Percentiles rank a stretch among this genome's conserved stretches.
phyloP scores from a whole-genome alignment of 2,797 vertebrate genomes.

The Bovichtus variegatus region DNA sequence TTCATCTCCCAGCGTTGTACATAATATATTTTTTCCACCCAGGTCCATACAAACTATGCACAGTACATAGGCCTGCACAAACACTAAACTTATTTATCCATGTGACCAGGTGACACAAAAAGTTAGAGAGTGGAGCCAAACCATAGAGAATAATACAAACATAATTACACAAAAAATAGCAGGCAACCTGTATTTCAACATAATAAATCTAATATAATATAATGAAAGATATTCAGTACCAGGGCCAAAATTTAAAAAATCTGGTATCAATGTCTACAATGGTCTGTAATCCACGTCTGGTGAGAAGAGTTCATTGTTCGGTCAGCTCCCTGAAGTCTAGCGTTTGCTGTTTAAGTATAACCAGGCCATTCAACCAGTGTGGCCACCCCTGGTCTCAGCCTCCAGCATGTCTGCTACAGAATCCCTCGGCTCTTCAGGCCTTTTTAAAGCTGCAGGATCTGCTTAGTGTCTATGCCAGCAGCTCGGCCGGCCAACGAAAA shows the following conservation, averaged over 20 bases:
- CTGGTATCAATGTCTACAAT: too few species aligned
- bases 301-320: conserved; percentile 33
- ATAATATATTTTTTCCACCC: background rate
- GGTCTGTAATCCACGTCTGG: background rate
- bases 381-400: conserved; percentile 15
- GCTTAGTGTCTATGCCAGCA: conserved; percentile 21
- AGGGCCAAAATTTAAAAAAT: conserved; percentile 23
- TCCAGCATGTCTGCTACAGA: conserved; percentile 6
- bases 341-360: conserved; percentile 31
- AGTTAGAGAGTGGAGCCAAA: conserved; percentile 1
- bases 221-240: conserved; percentile 25
- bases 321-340: conserved; percentile 41
- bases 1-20: background rate
- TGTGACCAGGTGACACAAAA: conserved; percentile 18
- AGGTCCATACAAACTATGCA: background rate
- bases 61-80: conserved; percentile 3
- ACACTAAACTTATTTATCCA: conserved; percentile 12
- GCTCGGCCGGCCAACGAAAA: conserved; percentile 27
- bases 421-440: conserved; percentile 4
- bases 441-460: conserved; percentile 40
- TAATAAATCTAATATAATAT: background rate
- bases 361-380: conserved; percentile 8
- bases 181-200: conserved; percentile 1
- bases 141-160: background rate
- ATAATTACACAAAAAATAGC: background rate